A percentile compares a stretch with the other conserved stretches of the same genome.
Evolutionary conservation across 2,113 vertebrate species (phyloP).

Genomic region (Arvicanthis niloticus): DNA sequence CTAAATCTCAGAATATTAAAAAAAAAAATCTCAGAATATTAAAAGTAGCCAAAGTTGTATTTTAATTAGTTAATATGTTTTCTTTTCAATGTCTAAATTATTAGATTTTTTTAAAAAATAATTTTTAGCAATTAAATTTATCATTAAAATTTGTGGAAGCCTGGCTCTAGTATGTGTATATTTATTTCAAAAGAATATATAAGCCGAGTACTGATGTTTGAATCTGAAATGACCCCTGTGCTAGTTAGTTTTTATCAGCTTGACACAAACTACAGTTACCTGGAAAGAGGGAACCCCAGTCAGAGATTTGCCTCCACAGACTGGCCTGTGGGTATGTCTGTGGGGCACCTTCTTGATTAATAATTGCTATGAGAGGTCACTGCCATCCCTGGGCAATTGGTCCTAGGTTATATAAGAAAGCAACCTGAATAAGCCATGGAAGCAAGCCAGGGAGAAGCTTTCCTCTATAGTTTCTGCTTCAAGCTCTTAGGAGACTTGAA

Average conservation of each 20-base stretch:
- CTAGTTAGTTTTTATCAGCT: background rate
- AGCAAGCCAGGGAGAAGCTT: background rate
- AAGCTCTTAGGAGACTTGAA: background rate
- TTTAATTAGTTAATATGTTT: background rate
- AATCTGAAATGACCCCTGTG: background rate
- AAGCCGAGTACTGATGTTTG: background rate
- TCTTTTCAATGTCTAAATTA: background rate
- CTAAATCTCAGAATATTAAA: background rate
- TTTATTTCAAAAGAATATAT: background rate
- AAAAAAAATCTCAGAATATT: background rate
- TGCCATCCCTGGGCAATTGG: background rate
- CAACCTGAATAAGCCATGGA: background rate
- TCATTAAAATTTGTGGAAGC: background rate
- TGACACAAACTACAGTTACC: background rate
- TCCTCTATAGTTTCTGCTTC: background rate
- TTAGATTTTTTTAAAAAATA: background rate
- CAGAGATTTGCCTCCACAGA: background rate
- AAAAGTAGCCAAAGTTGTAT: background rate
- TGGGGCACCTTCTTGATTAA: background rate
- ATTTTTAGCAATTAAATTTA: background rate
- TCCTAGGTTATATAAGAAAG: background rate
- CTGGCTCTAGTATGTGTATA: background rate
- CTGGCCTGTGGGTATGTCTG: background rate
- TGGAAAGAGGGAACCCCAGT: background rate
- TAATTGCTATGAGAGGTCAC: background rate